These are phyloP conservation scores for Lerema accius DNA, from an alignment of 1,140 invertebrate genomes.

Conservation along the genomic window DNA sequence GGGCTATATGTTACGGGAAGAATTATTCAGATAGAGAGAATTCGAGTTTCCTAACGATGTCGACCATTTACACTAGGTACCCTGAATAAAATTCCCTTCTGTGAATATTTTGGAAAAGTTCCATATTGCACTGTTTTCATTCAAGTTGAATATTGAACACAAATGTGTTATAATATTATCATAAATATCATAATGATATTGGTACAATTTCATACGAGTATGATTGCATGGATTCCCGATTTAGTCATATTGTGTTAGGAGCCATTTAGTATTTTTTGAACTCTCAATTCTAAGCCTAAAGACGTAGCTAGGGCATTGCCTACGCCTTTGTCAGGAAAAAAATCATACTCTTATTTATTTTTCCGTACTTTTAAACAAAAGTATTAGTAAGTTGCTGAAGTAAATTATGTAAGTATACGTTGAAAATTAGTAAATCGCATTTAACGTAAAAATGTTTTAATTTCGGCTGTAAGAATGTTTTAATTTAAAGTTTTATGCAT, in stretches of 20 bases:
- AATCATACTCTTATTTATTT: too few species aligned
- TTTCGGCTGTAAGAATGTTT: not conserved
- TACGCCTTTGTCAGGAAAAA: too few species aligned
- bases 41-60: constrained; percentile 26
- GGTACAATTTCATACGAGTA: constrained; percentile 1
- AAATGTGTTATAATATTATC: constrained; percentile 15
- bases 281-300: too few species aligned
- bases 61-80: constrained; percentile 25
- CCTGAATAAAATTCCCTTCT: constrained; percentile 21
- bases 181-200: constrained; percentile 12
- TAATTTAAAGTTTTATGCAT: not conserved
- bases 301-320: too few species aligned
- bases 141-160: constrained; percentile 11
- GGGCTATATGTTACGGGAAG: constrained; percentile 28
- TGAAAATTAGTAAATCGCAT: too few species aligned
- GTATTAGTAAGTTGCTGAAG: too few species aligned
- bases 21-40: constrained; percentile 31
- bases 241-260: too few species aligned
- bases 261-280: too few species aligned
- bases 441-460: not conserved
- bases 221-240: too few species aligned
- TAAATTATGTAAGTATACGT: too few species aligned
- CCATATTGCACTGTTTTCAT: too few species aligned
- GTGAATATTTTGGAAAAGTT: constrained; percentile 27
- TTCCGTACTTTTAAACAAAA: too few species aligned